Evolutionary conservation across 2,797 vertebrate genomes (phyloP).

Genomic region (Scolopax rusticola): DNA sequence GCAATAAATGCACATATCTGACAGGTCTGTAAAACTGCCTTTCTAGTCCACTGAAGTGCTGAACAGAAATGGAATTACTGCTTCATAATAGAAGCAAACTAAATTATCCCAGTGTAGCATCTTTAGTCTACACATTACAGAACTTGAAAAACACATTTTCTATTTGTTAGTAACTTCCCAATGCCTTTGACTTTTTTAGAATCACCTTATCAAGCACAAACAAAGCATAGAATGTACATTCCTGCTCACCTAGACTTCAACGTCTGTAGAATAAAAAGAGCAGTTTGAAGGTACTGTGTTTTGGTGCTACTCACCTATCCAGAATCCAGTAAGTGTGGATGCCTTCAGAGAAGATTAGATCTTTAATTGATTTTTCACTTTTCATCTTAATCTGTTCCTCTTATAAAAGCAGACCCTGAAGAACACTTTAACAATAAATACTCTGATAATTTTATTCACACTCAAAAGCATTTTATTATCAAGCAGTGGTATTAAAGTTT

Average conservation of each 20-base stretch:
- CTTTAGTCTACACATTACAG: background rate
- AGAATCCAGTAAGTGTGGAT: background rate
- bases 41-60: background rate
- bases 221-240: background rate
- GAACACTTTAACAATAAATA: background rate
- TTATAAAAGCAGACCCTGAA: background rate
- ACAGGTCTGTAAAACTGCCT: background rate
- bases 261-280: background rate
- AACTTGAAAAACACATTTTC: background rate
- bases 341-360: background rate
- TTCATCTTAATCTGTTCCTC: background rate
- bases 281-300: background rate
- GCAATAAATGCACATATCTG: background rate
- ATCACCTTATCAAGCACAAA: background rate
- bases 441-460: background rate
- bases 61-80: background rate
- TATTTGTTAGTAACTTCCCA: background rate
- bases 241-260: background rate
- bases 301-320: background rate
- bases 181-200: background rate
- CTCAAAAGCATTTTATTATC: background rate
- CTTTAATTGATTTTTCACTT: background rate
- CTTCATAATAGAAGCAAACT: background rate
- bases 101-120: background rate
- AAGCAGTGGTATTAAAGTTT: background rate